Evolutionary conservation across 2,888 invertebrate species (phyloP).

Genomic region (Hypselothyrea guttata): DNA sequence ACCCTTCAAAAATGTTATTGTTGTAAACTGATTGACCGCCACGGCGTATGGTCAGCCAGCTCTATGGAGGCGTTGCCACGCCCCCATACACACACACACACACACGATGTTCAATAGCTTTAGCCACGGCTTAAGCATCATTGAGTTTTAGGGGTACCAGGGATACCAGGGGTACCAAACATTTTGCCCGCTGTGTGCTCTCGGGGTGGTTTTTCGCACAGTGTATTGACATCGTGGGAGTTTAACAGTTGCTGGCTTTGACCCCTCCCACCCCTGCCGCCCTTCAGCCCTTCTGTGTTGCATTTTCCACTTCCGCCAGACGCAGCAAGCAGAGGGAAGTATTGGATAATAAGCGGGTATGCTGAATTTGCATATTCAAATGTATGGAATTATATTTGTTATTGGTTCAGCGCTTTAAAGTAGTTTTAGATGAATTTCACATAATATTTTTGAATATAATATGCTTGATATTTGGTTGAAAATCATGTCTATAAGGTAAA

Average conservation of each 20-base stretch:
- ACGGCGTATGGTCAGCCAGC: slow-evolving; percentile 19
- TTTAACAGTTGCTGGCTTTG: slow-evolving; percentile 61
- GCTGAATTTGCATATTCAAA: neutral
- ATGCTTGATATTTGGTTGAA: no score
- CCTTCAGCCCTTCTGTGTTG: slow-evolving; percentile 8
- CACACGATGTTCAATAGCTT: slow-evolving; percentile 38
- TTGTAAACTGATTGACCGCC: slow-evolving; percentile 67
- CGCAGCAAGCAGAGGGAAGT: neutral
- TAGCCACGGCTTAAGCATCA: slow-evolving; percentile 52
- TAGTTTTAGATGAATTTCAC: no score
- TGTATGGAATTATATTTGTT: neutral
- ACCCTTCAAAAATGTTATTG: slow-evolving; percentile 68
- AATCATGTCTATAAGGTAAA: no score
- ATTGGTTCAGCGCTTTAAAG: no score
- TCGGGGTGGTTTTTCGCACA: slow-evolving; percentile 32
- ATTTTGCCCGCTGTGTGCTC: neutral
- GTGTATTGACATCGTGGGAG: slow-evolving; percentile 75
- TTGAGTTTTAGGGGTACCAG: slow-evolving; percentile 25
- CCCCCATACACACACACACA: neutral
- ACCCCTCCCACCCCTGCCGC: slow-evolving; percentile 1
- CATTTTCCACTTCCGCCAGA: slow-evolving; percentile 42
- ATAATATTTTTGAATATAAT: no score
- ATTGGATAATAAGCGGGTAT: no score
- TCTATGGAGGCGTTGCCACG: slow-evolving; percentile 27
- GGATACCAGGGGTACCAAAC: slow-evolving; percentile 18